Base-by-base conservation (phyloP, 2,113 vertebrate species). In the Ammodytes marinus region DNA sequence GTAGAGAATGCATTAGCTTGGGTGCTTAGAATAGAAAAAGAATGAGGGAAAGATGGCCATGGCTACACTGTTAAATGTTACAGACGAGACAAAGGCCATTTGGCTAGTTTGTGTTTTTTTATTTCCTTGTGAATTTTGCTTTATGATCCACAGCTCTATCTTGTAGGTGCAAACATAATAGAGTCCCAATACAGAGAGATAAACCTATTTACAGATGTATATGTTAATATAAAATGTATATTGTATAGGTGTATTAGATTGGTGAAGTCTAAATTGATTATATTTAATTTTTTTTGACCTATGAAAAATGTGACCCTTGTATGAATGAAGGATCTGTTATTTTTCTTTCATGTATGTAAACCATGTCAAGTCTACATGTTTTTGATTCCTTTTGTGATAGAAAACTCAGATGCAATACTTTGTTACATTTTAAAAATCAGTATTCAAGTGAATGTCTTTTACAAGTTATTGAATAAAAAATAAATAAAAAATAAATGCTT, bases 41-140 rank as follows among this genome's bases (percentile, higher is more conserved):
- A 27, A 58, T 49, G 58, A 69, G 40, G 27, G 72, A 63, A 66
- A 79, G 3, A 72, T 17, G 14, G 37, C 47, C 43, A 50, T 17
- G 3, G 37, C 15, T 35, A 8, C 69, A 58, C 6, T 49, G 43
- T 66, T 79, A 42, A 13, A 59, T 47, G 59, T 71, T 47, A 65
- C n/a, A 39, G 60, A 40, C 17, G 47, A 74, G 15, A 70, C 5
- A 14, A 45, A 35, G 47, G 63, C 19, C 47, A 74, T 52, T 19
- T 58, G 27, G 27, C 4, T 39, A 58, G 6, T 46, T 67, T 74
- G 45, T 50, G 46, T 57, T 73, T 52, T 69, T 52, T 69, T 6
- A 58, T 84, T 83, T 52, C 13, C 45, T 35, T 60, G 58, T 43
- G 46, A 8, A 8, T 77, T 89, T 80, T 59, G 53, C 35, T 71